Evolutionary conservation across 2,113 vertebrate species (phyloP).

Genomic region (Terrapene triunguis): DNA sequence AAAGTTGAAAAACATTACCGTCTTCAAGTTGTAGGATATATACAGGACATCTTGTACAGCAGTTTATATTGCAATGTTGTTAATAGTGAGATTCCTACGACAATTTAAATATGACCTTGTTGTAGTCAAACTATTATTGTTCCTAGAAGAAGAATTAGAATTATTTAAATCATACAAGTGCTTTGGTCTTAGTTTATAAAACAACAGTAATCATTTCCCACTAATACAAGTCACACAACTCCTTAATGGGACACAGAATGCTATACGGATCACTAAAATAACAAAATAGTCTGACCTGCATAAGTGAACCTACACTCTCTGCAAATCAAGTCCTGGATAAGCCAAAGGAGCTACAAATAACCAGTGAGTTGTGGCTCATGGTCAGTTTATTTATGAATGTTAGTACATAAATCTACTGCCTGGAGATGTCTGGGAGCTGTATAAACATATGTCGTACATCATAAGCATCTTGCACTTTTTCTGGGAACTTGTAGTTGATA

Average conservation of each 20-base stretch:
- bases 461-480: conserved; percentile 27
- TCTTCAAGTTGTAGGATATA: conserved; percentile 42
- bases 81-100: not conserved
- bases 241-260: not conserved
- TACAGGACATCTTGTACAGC: not conserved
- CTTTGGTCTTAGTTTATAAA: conserved; percentile 1
- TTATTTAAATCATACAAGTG: not conserved
- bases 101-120: not conserved
- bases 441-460: not conserved
- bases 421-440: not conserved
- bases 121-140: not conserved
- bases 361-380: not conserved
- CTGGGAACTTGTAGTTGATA: conserved; percentile 13
- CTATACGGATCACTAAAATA: not conserved
- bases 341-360: conserved; percentile 38
- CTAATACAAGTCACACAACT: not conserved
- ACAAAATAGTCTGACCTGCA: conserved; percentile 29
- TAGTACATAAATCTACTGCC: not conserved
- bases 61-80: not conserved
- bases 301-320: conserved; percentile 1
- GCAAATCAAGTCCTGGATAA: not conserved
- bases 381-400: conserved; percentile 2
- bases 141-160: not conserved
- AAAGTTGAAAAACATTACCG: not conserved
- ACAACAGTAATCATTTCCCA: not conserved